Base-by-base conservation (phyloP, 2,888 invertebrate species). In the Fragum whitleyi region DNA sequence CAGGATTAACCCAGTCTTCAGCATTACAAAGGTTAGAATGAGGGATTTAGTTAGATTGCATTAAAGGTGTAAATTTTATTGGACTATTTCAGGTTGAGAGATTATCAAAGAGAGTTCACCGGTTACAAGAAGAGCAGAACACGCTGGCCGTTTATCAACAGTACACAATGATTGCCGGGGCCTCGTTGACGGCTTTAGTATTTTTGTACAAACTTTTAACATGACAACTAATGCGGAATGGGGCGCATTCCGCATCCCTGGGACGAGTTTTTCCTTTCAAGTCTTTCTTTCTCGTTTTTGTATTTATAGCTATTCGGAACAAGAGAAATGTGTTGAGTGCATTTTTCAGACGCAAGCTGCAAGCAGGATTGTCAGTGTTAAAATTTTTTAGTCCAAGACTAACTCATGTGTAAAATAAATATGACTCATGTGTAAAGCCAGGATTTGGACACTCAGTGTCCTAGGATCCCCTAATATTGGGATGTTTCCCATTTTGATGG, bases 141-240 rank as follows among this genome's bases (percentile, higher is more conserved):
- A 65, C 39, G 2, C 29, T 65, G 7, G 65, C 65, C 16, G 21
- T 42, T 2, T 65, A 65, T 21, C 65, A 65, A 42, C 65, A 65
- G n/a, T 65, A 65, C 42, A 65, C 65, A 23, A 65, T 65, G 42
- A 65, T 65, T 9, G 65, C 65, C 19, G 65, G 65, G 0, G 65
- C 65, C 23, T 65, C 65, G 2, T n/a, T 65, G 5, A 65, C 65
- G 11, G 65, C 65, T 14, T 16, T 65, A 6, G 36, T 65, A 26
- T 65, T 65, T 42, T 36, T 65, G 23, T 65, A 65, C 26, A 65
- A 65, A 65, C 65, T 65, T 11, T 21, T 65, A n/a, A 65, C 65
- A 39, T 65, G 65, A 65, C 65, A 42, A 42, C 42, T 23, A 39
- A 32, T 26, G 42, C 65, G 42, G 42, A 39, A 65, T 65, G 65